These are phyloP conservation scores for Chloroceryle aenea DNA, from an alignment of 2,113 vertebrate species.

Conservation along the genomic window DNA sequence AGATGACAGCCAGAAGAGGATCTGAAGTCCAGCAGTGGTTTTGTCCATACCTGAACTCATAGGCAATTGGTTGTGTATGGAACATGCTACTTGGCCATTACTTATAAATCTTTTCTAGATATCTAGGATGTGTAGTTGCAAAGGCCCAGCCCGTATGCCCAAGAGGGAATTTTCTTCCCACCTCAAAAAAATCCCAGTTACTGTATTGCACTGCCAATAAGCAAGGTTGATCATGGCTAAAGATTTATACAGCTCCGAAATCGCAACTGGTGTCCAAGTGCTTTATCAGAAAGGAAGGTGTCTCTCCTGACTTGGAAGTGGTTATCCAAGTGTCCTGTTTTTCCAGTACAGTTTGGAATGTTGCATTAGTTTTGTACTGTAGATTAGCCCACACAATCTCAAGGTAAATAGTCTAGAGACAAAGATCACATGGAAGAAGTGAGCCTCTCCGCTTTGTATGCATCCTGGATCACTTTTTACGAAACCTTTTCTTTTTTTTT, in stretches of 20 bases:
- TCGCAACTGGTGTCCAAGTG: neutral
- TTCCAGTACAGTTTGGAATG: constrained; percentile 40
- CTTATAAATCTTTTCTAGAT: neutral
- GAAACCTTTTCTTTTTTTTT: neutral
- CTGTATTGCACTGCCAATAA: neutral
- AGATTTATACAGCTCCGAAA: neutral
- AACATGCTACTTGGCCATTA: neutral
- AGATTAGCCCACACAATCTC: constrained; percentile 14
- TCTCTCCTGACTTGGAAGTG: neutral
- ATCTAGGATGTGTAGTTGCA: neutral
- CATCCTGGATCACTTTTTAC: neutral
- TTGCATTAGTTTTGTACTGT: neutral
- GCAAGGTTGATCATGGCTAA: neutral
- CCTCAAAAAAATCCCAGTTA: neutral
- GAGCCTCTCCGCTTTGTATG: neutral
- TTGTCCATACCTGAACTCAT: neutral
- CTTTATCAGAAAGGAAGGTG: constrained; percentile 34
- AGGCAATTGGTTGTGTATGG: neutral
- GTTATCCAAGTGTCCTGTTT: constrained; percentile 43
- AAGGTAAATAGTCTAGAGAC: constrained; percentile 31
- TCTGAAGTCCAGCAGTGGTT: neutral
- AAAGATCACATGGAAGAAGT: neutral
- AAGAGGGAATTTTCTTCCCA: neutral
- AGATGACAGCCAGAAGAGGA: neutral
- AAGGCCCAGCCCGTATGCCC: neutral